Conservation (phyloP, 2,113 vertebrate genomes). For the Dipodomys spectabilis region DNA sequence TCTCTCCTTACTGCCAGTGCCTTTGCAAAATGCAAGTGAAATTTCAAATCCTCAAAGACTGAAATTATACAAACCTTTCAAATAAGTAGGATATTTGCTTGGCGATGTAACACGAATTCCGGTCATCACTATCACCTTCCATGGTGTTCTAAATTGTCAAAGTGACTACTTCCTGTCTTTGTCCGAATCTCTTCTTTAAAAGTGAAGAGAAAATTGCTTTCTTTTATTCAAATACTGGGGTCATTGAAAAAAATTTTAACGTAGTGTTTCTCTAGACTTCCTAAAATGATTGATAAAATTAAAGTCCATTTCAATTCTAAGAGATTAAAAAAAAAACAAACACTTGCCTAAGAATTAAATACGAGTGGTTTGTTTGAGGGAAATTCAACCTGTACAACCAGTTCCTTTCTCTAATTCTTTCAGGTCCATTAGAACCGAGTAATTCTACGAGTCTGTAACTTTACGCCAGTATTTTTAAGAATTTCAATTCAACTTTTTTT, state of each 20-base stretch:
- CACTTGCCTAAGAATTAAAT: slow-evolving; percentile 52
- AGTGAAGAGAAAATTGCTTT: neutral
- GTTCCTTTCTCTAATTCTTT: slow-evolving; percentile 70
- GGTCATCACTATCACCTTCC: slow-evolving; percentile 43
- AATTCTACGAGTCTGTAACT: slow-evolving; percentile 74
- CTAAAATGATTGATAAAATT: slow-evolving; percentile 62
- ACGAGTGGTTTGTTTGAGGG: slow-evolving; percentile 66
- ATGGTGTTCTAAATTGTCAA: neutral
- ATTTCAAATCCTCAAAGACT: slow-evolving; percentile 56
- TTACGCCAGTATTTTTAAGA: slow-evolving; percentile 75
- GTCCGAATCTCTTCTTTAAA: slow-evolving; percentile 43
- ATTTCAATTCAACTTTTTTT: slow-evolving; percentile 75
- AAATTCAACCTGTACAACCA: slow-evolving; percentile 76
- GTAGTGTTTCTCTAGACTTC: neutral
- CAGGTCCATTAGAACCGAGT: slow-evolving; percentile 74
- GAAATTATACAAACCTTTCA: slow-evolving; percentile 52
- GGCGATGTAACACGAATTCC: slow-evolving; percentile 57
- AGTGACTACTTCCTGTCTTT: neutral
- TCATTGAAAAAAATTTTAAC: slow-evolving; percentile 52
- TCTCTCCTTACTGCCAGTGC: slow-evolving; percentile 54
- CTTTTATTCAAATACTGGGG: neutral
- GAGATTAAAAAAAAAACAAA: slow-evolving; percentile 16
- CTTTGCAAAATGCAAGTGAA: slow-evolving; percentile 63
- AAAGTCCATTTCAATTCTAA: slow-evolving; percentile 58
- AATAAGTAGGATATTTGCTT: slow-evolving; percentile 60